Evolutionary conservation across 1,140 invertebrate species (phyloP).

Genomic region (Alviniconcha marisindica): DNA sequence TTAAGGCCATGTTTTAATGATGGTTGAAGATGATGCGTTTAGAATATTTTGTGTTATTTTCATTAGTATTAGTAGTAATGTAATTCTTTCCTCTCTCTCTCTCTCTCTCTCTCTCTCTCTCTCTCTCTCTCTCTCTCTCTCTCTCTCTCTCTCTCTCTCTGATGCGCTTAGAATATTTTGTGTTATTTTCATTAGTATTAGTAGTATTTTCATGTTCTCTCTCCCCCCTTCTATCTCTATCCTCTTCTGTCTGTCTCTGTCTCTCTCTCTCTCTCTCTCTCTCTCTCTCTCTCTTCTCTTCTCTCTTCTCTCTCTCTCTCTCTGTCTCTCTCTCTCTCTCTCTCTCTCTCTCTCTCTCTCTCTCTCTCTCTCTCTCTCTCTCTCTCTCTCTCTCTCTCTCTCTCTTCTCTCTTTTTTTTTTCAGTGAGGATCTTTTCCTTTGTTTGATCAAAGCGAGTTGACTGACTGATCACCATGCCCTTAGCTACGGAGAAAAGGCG

Average conservation of each 20-base stretch:
- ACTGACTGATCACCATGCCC: no score
- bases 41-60: no score
- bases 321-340: slow-evolving; percentile 1
- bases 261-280: slow-evolving; percentile 17
- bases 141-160: no score
- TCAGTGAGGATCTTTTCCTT: no score
- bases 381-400: neutral
- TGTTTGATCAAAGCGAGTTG: no score
- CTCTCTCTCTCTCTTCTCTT: slow-evolving; percentile 19
- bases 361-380: slow-evolving; percentile 14
- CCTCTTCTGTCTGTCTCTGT: neutral
- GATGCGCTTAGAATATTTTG: no score
- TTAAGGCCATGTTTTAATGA: no score
- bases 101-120: neutral
- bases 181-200: no score
- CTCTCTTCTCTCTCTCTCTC: neutral
- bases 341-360: neutral
- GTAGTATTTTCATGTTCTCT: neutral
- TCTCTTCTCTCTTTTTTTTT: no score
- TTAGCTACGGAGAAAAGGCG: no score
- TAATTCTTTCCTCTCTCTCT: neutral
- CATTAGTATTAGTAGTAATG: no score
- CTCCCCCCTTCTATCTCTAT: neutral
- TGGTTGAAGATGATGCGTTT: no score
- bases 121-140: neutral